A percentile compares a stretch with the other conserved stretches of the same genome.
Conservation (phyloP, 2,888 invertebrate genomes). For the Maniola hyperantus region DNA sequence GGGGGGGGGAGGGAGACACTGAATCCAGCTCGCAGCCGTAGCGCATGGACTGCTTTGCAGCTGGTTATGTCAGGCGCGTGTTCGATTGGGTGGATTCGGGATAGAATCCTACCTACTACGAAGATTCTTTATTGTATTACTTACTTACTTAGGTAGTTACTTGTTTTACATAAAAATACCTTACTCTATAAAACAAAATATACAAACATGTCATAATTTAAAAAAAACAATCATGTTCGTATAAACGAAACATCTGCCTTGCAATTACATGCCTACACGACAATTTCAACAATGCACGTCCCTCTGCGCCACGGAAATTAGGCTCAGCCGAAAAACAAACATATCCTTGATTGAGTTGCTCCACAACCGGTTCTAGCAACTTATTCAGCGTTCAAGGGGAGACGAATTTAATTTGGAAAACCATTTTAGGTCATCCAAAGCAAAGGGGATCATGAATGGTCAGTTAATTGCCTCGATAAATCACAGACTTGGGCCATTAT, state of each 20-base stretch:
- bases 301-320: conserved; percentile 57
- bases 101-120: too few relatives aligned
- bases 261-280: conserved; percentile 47
- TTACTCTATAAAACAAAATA: not conserved
- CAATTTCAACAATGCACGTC: conserved; percentile 48
- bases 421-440: conserved; percentile 51
- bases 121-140: too few relatives aligned
- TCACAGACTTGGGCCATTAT: conserved; percentile 61
- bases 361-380: conserved; percentile 59
- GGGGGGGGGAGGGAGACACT: too few relatives aligned
- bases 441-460: conserved; percentile 62
- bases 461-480: conserved; percentile 78
- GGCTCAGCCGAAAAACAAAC: conserved; percentile 74
- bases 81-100: too few relatives aligned
- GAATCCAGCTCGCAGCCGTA: too few relatives aligned
- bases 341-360: conserved; percentile 67
- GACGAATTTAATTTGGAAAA: conserved; percentile 65
- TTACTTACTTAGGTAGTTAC: too few relatives aligned
- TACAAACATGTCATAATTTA: conserved; percentile 38
- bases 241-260: conserved; percentile 61
- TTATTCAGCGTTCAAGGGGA: conserved; percentile 58
- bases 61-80: too few relatives aligned
- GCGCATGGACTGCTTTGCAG: too few relatives aligned
- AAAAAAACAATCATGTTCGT: conserved; percentile 43
- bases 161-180: not conserved